Base-by-base conservation (phyloP, 2,888 invertebrate genomes). In the Keiferia lycopersicella region DNA sequence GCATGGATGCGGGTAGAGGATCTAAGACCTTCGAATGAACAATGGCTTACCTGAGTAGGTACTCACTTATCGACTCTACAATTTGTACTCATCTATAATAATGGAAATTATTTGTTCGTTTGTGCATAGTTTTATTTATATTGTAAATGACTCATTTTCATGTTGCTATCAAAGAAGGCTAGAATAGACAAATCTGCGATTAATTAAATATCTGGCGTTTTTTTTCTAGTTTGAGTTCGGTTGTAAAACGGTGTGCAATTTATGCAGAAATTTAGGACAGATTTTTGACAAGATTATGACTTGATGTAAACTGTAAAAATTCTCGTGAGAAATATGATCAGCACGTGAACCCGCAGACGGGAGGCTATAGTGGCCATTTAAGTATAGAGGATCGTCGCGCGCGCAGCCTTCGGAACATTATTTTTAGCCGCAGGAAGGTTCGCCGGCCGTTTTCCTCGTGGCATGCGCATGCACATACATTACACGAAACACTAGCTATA, bases 391-490 rank as follows among this genome's bases (percentile, higher is more conserved):
- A 81, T 78, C 85, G 81, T 78, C 83, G 84, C 82, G 81, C 85
- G 86, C 86, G 84, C 84, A 89, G 80, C 90, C 89, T 90, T 62
- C 88, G 87, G 80, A 81, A 82, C 80, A 83, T 81, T 84, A 87
- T 88, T 88, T 89, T 89, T 88, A 90, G 87, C 84, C 73, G 73
- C 81, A 83, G 85, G 87, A 88, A 90, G 88, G 88, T 87, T 85
- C 82, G 74, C 75, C 74, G 80, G 78, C 77, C 79, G 80, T 84
- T 88, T 88, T 88, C 89, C 88, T 87, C 81, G 78, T 80, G 73
- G 86, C 81, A 78, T 80, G 73, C 72, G 70, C 72, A 71, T 68
- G 51, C 51, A 11, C 26, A 53, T 53, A 67, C 71, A 72, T 77
- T 80, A 78, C 74, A 82, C 80, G 76, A 80, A 81, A 80, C 79